Conservation (phyloP, 30 jellyfish, hydroid and myxozoan genomes). For the Sanderia malayensis region DNA sequence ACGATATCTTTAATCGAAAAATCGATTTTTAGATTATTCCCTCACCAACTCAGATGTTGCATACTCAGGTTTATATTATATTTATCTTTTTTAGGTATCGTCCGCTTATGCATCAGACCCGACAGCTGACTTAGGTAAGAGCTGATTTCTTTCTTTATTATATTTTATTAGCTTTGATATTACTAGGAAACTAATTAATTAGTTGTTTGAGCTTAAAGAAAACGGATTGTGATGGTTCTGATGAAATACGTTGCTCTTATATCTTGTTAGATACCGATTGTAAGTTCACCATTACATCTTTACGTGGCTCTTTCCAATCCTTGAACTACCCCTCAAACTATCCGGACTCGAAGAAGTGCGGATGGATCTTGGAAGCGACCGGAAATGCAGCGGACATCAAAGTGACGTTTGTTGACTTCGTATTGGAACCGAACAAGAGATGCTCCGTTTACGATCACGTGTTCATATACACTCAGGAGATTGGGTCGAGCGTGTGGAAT, state of each 20-base stretch:
- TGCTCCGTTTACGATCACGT: slow-evolving; percentile 81
- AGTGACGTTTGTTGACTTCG: slow-evolving; percentile 49
- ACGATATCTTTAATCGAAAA: no score
- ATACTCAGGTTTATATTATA: no score
- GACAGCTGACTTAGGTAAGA: not conserved
- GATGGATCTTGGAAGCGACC: slow-evolving; percentile 67
- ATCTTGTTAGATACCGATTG: slow-evolving; percentile 9
- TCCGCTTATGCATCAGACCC: not conserved
- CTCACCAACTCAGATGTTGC: no score
- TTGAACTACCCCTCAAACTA: slow-evolving; percentile 52
- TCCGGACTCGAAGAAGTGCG: slow-evolving; percentile 52
- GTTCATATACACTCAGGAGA: slow-evolving; percentile 53
- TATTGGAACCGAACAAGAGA: slow-evolving; percentile 73
- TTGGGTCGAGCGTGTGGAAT: slow-evolving; percentile 68
- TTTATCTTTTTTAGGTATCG: not conserved
- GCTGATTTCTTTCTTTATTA: no score
- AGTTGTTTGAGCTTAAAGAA: no score
- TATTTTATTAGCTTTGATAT: no score
- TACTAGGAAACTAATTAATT: no score
- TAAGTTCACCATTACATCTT: not conserved
- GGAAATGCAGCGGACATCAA: slow-evolving; percentile 76
- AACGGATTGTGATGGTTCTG: no score
- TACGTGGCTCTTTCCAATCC: slow-evolving; percentile 28
- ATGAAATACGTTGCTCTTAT: no score
- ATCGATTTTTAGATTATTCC: no score